These are phyloP conservation scores for Zosterops pallidus DNA, from an alignment of 2,113 vertebrate genomes.

Conservation along the genomic window DNA sequence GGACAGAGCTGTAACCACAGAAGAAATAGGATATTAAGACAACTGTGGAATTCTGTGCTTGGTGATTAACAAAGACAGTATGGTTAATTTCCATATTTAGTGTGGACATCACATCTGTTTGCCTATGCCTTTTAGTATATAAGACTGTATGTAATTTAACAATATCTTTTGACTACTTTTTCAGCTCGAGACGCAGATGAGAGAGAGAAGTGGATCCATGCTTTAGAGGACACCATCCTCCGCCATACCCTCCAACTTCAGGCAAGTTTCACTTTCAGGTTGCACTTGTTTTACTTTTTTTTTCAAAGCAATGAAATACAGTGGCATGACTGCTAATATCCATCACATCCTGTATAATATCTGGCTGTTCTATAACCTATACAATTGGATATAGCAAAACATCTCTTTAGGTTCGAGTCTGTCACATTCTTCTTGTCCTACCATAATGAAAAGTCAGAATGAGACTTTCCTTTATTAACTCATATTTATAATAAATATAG, in stretches of 20 bases:
- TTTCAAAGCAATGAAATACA: not conserved
- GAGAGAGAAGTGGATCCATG: slow-evolving; percentile 98
- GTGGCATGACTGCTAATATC: not conserved
- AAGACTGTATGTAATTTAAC: not conserved
- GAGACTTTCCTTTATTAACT: not conserved
- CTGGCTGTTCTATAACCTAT: not conserved
- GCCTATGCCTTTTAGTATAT: not conserved
- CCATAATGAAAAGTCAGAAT: not conserved
- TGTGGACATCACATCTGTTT: not conserved
- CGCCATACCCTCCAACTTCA: slow-evolving; percentile 94
- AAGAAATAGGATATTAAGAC: not conserved
- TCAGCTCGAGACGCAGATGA: slow-evolving; percentile 98
- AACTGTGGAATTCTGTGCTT: not conserved
- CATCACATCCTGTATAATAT: not conserved
- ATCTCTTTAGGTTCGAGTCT: not conserved
- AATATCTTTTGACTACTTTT: slow-evolving; percentile 10
- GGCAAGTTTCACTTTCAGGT: slow-evolving; percentile 73
- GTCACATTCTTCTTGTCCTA: not conserved
- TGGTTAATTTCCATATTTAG: not conserved
- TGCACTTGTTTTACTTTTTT: not conserved
- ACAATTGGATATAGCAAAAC: not conserved
- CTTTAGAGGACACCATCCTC: slow-evolving; percentile 98
- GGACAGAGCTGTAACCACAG: not conserved
- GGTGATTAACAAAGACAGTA: not conserved
- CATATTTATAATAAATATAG: not conserved